A percentile compares a stretch with the other conserved stretches of the same genome.
Evolutionary conservation across 2,888 invertebrate species (phyloP).

Genomic region (Xylota segnis): DNA sequence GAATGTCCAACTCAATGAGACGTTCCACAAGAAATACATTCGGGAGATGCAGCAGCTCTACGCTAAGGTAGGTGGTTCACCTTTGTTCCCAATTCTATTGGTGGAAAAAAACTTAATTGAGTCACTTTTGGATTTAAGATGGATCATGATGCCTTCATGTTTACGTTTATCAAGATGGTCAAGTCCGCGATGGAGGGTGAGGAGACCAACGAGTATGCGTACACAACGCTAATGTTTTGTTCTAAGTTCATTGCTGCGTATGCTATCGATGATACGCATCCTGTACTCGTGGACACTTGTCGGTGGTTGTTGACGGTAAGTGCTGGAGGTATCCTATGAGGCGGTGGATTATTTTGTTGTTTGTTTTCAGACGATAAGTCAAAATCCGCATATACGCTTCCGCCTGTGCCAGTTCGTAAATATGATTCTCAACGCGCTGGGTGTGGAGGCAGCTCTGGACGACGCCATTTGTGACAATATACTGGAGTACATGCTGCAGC

Average conservation of each 20-base stretch:
- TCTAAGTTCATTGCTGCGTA: constrained; percentile 89
- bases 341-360: neutral
- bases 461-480: constrained; percentile 91
- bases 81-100: constrained; percentile 16
- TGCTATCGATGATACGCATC: constrained; percentile 85
- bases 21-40: constrained; percentile 88
- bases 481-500: constrained; percentile 88
- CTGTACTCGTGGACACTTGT: constrained; percentile 80
- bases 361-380: constrained; percentile 84
- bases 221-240: constrained; percentile 89
- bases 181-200: constrained; percentile 88
- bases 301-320: constrained; percentile 81
- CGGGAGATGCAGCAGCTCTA: constrained; percentile 88
- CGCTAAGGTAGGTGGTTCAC: constrained; percentile 85
- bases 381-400: constrained; percentile 87
- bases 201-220: constrained; percentile 89
- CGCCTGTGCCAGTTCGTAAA: constrained; percentile 92
- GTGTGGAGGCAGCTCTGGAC: constrained; percentile 91
- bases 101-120: neutral
- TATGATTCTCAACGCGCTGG: constrained; percentile 89
- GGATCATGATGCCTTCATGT: constrained; percentile 86
- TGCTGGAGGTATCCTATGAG: constrained; percentile 35
- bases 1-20: constrained; percentile 88
- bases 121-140: constrained; percentile 83
- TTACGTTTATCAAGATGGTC: constrained; percentile 88